phyloP scores from a whole-genome alignment of 2,888 invertebrate genomes.

The Mythimna impura region DNA sequence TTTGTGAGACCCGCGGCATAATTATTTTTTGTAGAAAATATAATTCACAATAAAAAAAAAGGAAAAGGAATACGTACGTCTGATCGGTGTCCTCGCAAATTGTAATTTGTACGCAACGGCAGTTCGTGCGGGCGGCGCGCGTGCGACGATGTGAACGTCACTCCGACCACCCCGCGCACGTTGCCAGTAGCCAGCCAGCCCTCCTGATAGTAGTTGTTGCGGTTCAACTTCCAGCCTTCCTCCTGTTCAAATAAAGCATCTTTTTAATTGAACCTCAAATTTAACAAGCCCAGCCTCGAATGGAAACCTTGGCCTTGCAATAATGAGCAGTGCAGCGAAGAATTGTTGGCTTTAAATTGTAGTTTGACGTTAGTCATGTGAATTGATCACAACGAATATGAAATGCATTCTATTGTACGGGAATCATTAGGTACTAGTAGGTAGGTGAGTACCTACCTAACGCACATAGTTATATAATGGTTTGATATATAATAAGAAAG shows the following conservation, averaged over 20 bases:
- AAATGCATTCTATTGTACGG: conserved; percentile 22
- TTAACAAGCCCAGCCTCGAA: conserved; percentile 35
- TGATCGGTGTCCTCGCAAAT: conserved; percentile 98
- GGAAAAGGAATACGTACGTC: conserved; percentile 92
- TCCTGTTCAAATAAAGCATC: conserved; percentile 90
- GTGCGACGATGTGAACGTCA: conserved; percentile 98
- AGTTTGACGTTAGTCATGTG: conserved; percentile 22
- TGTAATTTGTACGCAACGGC: conserved; percentile 98
- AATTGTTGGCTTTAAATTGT: conserved; percentile 50
- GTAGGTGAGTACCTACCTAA: neutral
- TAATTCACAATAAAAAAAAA: neutral
- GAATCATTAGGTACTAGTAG: neutral
- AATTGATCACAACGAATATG: conserved; percentile 34
- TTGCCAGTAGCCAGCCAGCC: conserved; percentile 99
- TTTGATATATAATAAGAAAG: too few relatives aligned
- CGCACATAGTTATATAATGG: neutral
- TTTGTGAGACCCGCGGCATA: neutral
- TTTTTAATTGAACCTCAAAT: conserved; percentile 31
- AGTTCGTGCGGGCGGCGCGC: conserved; percentile 96
- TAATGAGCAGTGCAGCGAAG: conserved; percentile 39
- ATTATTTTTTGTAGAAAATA: neutral
- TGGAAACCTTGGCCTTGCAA: conserved; percentile 55
- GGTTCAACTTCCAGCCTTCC: conserved; percentile 98
- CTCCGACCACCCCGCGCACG: conserved; percentile 97
- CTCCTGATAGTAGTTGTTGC: conserved; percentile 98